Percentiles rank a stretch among this genome's conserved stretches.
phyloP scores from a whole-genome alignment of 1,140 invertebrate species.

The Ctenoplectra terminalis region DNA sequence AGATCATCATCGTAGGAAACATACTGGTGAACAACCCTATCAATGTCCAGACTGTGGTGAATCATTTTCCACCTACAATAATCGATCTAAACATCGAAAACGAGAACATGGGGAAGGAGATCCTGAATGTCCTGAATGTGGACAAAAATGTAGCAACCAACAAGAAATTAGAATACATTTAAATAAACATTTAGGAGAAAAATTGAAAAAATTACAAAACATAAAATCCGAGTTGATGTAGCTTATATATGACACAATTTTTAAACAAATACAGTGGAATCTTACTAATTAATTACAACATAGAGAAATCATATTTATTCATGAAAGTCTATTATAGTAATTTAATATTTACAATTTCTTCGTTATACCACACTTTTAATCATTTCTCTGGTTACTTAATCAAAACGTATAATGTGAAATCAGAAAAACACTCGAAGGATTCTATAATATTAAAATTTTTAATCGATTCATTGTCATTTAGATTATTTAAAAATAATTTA shows the following conservation, averaged over 20 bases:
- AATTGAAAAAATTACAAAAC: conserved; percentile 52
- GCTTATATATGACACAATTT: background rate
- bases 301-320: conserved; percentile 16
- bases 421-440: too few species aligned
- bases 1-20: conserved; percentile 63
- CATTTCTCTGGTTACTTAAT: background rate
- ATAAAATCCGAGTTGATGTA: conserved; percentile 7
- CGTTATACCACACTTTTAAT: background rate
- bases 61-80: conserved; percentile 57
- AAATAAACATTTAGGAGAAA: conserved; percentile 67
- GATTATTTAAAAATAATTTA: background rate
- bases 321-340: background rate
- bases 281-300: background rate
- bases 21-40: conserved; percentile 65
- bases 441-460: background rate
- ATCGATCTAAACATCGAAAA: conserved; percentile 62
- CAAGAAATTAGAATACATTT: conserved; percentile 67
- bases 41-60: conserved; percentile 63
- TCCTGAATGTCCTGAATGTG: conserved; percentile 61
- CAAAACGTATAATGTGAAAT: background rate
- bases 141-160: conserved; percentile 50
- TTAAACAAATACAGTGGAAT: background rate
- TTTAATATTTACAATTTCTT: conserved; percentile 1
- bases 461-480: background rate
- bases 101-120: conserved; percentile 57